Percentiles rank a stretch among this genome's conserved stretches.
These are phyloP conservation scores for Camelus bactrianus DNA, from an alignment of 2,113 vertebrate species.

Conservation along the genomic window DNA sequence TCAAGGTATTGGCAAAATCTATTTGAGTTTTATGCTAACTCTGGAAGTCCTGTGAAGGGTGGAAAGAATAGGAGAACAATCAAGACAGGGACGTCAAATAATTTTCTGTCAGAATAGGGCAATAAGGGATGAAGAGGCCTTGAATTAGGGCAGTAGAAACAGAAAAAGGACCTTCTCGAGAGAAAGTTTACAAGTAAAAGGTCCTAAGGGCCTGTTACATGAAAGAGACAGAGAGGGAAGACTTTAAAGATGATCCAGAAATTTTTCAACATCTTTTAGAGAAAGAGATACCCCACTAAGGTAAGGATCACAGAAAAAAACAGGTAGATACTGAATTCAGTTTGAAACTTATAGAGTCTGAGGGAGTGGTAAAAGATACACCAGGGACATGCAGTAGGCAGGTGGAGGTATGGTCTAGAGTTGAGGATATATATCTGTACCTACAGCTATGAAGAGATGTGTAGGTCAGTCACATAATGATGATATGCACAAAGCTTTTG, in stretches of 20 bases:
- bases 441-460: slow-evolving; percentile 1
- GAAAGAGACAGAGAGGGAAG: neutral
- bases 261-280: neutral
- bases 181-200: neutral
- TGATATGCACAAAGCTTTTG: neutral
- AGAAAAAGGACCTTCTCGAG: neutral
- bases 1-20: neutral
- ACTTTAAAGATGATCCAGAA: slow-evolving; percentile 13
- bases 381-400: neutral
- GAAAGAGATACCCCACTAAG: neutral
- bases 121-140: neutral
- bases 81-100: slow-evolving; percentile 46
- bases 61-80: neutral
- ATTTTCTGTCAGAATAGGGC: slow-evolving; percentile 32
- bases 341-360: neutral
- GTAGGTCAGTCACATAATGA: neutral
- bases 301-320: neutral
- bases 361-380: neutral
- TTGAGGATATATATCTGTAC: neutral
- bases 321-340: neutral
- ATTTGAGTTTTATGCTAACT: slow-evolving; percentile 44
- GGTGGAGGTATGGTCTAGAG: neutral
- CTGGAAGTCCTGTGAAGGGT: neutral
- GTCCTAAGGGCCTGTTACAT: neutral
- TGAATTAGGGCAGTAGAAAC: neutral